Conservation (phyloP, 2,888 invertebrate genomes). For the Eristalinus aeneus region DNA sequence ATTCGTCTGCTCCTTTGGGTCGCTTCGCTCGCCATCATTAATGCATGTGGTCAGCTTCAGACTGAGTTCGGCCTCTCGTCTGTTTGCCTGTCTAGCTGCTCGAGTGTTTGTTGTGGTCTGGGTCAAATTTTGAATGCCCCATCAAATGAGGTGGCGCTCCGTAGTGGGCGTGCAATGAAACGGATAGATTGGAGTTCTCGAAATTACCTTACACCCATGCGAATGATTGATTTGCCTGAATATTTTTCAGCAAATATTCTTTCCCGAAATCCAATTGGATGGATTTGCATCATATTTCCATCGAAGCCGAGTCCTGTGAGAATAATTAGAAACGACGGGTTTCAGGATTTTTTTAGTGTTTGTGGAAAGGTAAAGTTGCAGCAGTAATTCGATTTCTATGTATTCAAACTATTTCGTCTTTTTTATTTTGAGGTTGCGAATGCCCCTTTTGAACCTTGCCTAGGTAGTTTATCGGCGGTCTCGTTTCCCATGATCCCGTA, state of each 20-base stretch:
- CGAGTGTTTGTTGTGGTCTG: neutral
- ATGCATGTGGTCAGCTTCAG: constrained; percentile 12
- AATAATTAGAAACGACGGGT: too few species aligned
- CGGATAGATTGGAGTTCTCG: neutral
- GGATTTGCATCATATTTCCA: too few species aligned
- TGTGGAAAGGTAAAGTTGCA: too few species aligned
- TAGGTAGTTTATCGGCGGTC: too few species aligned
- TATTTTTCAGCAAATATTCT: constrained; percentile 40
- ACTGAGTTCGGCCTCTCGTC: neutral
- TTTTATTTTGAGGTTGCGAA: too few species aligned
- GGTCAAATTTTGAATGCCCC: neutral
- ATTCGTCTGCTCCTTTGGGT: neutral
- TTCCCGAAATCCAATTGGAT: too few species aligned
- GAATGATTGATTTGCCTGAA: neutral
- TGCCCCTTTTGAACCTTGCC: too few species aligned
- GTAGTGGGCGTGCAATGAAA: neutral
- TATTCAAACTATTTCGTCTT: too few species aligned
- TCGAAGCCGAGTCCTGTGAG: too few species aligned
- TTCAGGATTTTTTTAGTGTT: too few species aligned
- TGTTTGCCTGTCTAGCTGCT: neutral
- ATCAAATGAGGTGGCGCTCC: neutral
- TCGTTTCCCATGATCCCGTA: too few species aligned
- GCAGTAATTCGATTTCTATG: too few species aligned
- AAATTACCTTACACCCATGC: neutral
- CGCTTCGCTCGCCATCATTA: constrained; percentile 35